Evolutionary conservation across 2,888 invertebrate genomes (phyloP), one percentile per base, ranked within the genome.

Genomic region (Tipula unca): DNA sequence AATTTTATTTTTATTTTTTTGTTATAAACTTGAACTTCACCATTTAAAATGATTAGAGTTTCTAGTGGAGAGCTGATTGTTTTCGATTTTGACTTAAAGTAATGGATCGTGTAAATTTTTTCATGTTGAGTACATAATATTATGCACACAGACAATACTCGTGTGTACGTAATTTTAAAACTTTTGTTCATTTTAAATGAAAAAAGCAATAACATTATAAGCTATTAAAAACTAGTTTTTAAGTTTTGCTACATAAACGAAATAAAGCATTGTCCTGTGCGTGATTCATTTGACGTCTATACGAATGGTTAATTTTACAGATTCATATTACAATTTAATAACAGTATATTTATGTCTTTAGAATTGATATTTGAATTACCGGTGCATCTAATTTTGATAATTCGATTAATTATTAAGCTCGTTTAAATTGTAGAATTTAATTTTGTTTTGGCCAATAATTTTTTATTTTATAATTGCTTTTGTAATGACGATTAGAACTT

Each of bases 1-100:
- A 69, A 25, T 69, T 69, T 69, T 69, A 69, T 69, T 69, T 69
- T 10, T 17, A 17, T 20, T 69, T 69, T 20, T 69, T 69, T 69
- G 25, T 69, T 69, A 69, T 69, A 69, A 69, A 69, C 69, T 69
- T 69, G 69, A 69, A 69, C 69, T 69, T 69, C 69, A 69, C 69
- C 69, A 69, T 69, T 69, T 69, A 69, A 69, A 69, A 25, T 25
- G 69, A 69, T 69, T 69, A 25, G 69, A 25, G 69, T 69, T 69
- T 69, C 10, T 25, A 69, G 69, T 69, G 69, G 69, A 20, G 69
- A 8, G 25, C 20, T 69, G 69, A 54, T 54, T 69, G 69, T 69
- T 69, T 69, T 69, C 10, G 10, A 69, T 25, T 69, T 69, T 25
- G 69, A 69, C 69, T 25, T 69, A 25, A 69, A 69, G 10, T 69